Conservation (phyloP, 2,113 vertebrate genomes). For the Chrysochloris asiatica region DNA sequence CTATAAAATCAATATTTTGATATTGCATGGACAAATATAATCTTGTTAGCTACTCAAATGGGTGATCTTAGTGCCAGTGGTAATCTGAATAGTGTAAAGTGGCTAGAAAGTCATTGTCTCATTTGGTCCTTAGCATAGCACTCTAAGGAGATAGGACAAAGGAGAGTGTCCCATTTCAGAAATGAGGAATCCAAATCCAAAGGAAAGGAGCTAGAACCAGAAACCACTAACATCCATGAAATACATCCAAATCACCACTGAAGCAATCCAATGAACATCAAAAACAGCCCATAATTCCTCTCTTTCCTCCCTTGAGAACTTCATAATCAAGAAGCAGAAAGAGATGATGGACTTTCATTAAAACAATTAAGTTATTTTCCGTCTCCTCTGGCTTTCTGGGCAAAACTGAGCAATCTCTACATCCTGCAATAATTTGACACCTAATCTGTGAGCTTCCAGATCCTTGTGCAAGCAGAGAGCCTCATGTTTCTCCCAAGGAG, state of each 20-base stretch:
- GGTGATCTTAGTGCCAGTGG: not conserved
- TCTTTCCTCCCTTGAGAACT: constrained; percentile 13
- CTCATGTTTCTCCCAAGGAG: no score
- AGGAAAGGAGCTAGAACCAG: constrained; percentile 10
- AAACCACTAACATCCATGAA: not conserved
- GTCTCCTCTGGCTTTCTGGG: not conserved
- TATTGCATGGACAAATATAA: not conserved
- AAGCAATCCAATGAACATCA: constrained; percentile 29
- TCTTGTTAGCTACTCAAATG: constrained; percentile 15
- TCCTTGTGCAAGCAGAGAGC: not conserved
- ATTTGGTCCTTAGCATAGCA: not conserved
- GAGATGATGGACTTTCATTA: not conserved
- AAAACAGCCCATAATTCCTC: not conserved
- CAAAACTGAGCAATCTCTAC: constrained; percentile 17
- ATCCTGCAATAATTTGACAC: not conserved
- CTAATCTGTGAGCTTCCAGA: constrained; percentile 3
- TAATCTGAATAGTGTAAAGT: not conserved
- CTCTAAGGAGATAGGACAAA: not conserved
- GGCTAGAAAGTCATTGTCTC: not conserved
- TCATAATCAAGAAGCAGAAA: constrained; percentile 53
- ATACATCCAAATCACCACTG: not conserved
- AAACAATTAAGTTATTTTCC: constrained; percentile 43
- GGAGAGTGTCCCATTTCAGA: constrained; percentile 33
- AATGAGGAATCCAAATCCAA: constrained; percentile 51
- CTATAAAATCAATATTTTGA: constrained; percentile 9